Percentiles rank a stretch among this genome's conserved stretches.
Evolutionary conservation across 2,888 invertebrate species (phyloP).

Genomic region (Campoplex nolae): DNA sequence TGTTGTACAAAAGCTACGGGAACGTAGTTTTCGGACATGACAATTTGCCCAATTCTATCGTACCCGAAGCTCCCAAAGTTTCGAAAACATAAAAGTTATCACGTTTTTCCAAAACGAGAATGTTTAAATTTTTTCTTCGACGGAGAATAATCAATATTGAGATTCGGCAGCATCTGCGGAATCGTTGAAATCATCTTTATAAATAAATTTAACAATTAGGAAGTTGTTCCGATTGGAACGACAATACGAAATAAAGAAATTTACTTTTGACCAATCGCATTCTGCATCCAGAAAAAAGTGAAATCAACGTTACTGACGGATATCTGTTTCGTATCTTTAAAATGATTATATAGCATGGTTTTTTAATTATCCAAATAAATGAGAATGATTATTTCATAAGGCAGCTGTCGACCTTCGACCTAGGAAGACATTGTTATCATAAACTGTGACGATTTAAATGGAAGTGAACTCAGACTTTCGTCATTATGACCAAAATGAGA

Average conservation of each 20-base stretch:
- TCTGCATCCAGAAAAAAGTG: neutral
- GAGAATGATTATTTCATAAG: neutral
- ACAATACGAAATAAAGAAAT: neutral
- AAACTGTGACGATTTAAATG: conserved; percentile 12
- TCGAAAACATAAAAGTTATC: neutral
- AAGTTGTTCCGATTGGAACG: neutral
- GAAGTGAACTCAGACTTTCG: conserved; percentile 34
- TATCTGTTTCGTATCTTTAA: neutral
- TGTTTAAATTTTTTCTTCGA: neutral
- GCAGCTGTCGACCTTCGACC: conserved; percentile 1
- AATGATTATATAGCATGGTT: neutral
- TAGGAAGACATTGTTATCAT: conserved; percentile 15
- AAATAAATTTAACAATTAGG: neutral
- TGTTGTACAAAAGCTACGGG: conserved; percentile 86
- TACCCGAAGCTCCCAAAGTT: neutral
- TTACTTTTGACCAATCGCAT: neutral
- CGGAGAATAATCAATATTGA: neutral
- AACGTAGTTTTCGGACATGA: conserved; percentile 85
- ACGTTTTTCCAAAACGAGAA: neutral
- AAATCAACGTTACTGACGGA: neutral
- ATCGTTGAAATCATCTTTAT: neutral
- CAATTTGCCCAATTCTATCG: conserved; percentile 25
- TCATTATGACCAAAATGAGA: conserved; percentile 6
- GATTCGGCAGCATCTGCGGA: neutral
- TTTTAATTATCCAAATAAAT: neutral